Base-by-base conservation (phyloP, 2,888 invertebrate species). In the Macroteleia sp. region DNA sequence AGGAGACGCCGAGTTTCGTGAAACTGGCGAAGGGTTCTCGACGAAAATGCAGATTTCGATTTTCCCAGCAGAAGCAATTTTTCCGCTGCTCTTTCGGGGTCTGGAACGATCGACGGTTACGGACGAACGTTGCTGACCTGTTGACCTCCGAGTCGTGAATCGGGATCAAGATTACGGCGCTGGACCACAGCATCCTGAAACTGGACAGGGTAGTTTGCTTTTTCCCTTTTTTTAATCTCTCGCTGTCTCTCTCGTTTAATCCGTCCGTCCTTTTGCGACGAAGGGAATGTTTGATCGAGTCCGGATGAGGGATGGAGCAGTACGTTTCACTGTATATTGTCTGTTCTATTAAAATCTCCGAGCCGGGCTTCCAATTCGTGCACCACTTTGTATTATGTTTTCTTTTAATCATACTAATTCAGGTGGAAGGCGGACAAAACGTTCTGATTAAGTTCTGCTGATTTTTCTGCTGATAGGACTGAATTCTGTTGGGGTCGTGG, bases 151-250 rank as follows among this genome's bases (percentile, higher is more conserved):
- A 61, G 56, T 59, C 77, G 62, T 54, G 66, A 61, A 61, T 22
- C 77, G 75, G 82, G 84, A 86, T 87, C 86, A 80, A 83, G 85
- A 83, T 85, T 81, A 52, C 66, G 41, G 56, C 52, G 76, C 81
- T 85, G 87, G 87, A 85, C 86, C 87, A 77, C 87, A 87, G 87
- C 87, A 85, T 86, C 87, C 81, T 80, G 80, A 85, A 82, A 87
- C 87, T 85, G 84, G 86, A 83, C 82, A 73, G 86, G 86, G 85
- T 85, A 74, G 85, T 78, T 79, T 80, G 64, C 64, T 67, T 61
- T n/a, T n/a, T n/a, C n/a, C n/a, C n/a, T 44, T 77, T 59, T 41
- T 41, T 20, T 57, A 20, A 17, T 48, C 30, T 46, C 61, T 48
- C 44, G 34, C 25, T 8, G 16, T 12, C 17, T 12, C 28, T 14